A percentile compares a stretch with the other conserved stretches of the same genome.
Conservation (phyloP, 2,113 vertebrate species). For the Sinocyclocheilus anophthalmus region DNA sequence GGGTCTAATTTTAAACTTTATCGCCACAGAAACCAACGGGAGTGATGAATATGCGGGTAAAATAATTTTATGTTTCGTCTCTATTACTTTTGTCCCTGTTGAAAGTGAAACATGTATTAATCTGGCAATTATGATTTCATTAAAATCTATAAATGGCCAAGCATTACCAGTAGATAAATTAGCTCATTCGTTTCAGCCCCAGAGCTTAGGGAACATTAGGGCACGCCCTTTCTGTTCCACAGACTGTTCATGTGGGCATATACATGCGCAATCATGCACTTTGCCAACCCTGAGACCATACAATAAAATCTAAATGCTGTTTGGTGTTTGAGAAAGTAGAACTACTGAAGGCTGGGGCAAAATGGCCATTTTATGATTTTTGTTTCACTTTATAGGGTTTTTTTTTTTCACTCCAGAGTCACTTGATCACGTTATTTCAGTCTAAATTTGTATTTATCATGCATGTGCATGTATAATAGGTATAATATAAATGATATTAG, state of each 20-base stretch:
- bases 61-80: conserved; percentile 76
- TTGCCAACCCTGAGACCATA: not conserved
- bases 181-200: conserved; percentile 60
- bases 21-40: conserved; percentile 70
- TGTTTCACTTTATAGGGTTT: no score
- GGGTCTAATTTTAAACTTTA: conserved; percentile 78
- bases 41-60: conserved; percentile 77
- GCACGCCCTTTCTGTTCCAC: conserved; percentile 33
- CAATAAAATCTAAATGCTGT: conserved; percentile 16
- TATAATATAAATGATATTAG: conserved; percentile 14
- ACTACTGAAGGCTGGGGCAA: not conserved
- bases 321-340: not conserved
- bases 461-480: not conserved
- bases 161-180: conserved; percentile 73
- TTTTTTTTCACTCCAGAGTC: not conserved
- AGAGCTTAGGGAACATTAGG: conserved; percentile 40
- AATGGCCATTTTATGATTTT: not conserved
- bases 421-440: not conserved
- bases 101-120: conserved; percentile 73
- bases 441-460: not conserved
- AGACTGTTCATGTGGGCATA: conserved; percentile 18
- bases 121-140: conserved; percentile 77
- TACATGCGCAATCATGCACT: conserved; percentile 7
- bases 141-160: conserved; percentile 81
- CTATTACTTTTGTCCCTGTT: conserved; percentile 74